phyloP scores from a whole-genome alignment of 2,888 invertebrate species.

The Diogma glabrata region DNA sequence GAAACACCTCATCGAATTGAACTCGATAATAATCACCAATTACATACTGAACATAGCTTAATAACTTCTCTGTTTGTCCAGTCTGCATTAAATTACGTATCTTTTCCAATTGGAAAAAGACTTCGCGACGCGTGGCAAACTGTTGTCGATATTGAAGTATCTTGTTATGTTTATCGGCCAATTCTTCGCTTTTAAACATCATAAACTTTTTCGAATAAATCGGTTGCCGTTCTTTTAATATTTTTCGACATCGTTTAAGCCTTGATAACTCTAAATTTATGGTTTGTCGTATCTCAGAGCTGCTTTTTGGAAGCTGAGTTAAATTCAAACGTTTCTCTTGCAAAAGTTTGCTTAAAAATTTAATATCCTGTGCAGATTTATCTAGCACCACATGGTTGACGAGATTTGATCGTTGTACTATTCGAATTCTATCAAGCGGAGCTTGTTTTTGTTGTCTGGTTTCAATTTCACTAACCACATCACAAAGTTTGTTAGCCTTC shows the following conservation, averaged over 20 bases:
- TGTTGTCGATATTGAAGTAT: background rate
- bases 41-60: conserved; percentile 6
- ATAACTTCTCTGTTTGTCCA: conserved; percentile 1
- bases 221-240: background rate
- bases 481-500: background rate
- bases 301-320: background rate
- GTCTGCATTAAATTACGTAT: background rate
- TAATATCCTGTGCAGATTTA: background rate
- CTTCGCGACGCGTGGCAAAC: conserved; percentile 7
- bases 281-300: background rate
- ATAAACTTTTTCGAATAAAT: conserved; percentile 1
- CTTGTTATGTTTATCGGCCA: background rate
- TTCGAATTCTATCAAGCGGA: background rate
- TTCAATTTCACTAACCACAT: background rate
- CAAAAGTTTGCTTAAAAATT: background rate
- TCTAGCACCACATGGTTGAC: background rate
- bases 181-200: background rate
- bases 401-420: background rate
- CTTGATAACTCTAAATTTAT: background rate
- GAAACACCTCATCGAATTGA: conserved; percentile 4
- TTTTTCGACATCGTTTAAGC: background rate
- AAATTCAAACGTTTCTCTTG: background rate
- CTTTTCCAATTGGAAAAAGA: conserved; percentile 7
- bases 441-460: background rate
- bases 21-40: conserved; percentile 7